Evolutionary conservation across 2,797 vertebrate species (phyloP).

Genomic region (Mormyrops boulengeri): DNA sequence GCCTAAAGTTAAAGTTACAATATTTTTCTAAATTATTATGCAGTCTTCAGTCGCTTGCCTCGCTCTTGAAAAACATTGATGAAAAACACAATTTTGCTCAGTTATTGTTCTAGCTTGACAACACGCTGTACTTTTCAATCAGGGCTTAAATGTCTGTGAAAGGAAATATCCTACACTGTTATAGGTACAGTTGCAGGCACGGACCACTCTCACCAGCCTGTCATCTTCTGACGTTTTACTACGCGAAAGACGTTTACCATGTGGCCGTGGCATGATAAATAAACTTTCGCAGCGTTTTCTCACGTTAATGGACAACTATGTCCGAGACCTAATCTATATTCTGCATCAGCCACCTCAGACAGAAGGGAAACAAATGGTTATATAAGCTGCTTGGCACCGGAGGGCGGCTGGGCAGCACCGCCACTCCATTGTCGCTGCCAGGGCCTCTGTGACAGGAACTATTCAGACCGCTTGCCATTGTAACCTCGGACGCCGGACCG

Average conservation of each 20-base stretch:
- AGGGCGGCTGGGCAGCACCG: not conserved
- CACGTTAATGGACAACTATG: not conserved
- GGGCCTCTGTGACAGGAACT: conserved; percentile 11
- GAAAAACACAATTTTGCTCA: not conserved
- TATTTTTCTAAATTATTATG: not conserved
- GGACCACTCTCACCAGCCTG: not conserved
- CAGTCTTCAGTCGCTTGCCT: not conserved
- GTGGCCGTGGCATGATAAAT: not conserved
- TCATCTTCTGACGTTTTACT: not conserved
- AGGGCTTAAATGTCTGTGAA: not conserved
- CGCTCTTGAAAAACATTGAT: not conserved
- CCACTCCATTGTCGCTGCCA: conserved; percentile 2
- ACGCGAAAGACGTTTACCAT: not conserved
- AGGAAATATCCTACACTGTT: not conserved
- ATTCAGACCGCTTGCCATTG: conserved; percentile 6
- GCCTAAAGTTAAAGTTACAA: not conserved
- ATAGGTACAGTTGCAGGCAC: not conserved
- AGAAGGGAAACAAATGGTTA: conserved; percentile 10
- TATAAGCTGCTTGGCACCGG: conserved; percentile 18
- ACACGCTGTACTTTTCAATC: not conserved
- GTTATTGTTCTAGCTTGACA: not conserved
- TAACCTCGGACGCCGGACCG: not conserved
- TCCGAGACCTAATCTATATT: conserved; percentile 7
- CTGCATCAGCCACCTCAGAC: not conserved
- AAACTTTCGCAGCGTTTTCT: not conserved